Percentiles rank a stretch among this genome's conserved stretches.
phyloP scores from a whole-genome alignment of 1,140 invertebrate genomes.

The Drosophila pseudoananassae region DNA sequence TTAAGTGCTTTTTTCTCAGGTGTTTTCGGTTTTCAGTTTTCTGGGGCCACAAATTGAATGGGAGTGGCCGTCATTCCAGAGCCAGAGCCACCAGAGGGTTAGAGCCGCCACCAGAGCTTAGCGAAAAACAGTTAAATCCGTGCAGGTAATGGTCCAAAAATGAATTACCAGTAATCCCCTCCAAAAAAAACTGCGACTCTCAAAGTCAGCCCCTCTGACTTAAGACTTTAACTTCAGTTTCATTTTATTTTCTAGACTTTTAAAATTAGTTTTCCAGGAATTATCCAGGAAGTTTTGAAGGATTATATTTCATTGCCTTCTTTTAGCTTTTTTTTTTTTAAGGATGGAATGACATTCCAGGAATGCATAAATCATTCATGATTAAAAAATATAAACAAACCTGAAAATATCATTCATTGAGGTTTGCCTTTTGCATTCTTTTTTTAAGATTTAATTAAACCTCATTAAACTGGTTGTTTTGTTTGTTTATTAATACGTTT shows the following conservation, averaged over 20 bases:
- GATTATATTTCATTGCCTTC: slow-evolving; percentile 23
- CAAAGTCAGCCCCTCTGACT: background rate
- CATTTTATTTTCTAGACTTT: background rate
- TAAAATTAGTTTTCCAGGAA: slow-evolving; percentile 42
- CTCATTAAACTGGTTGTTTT: background rate
- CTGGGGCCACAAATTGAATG: background rate
- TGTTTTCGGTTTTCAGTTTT: slow-evolving; percentile 8
- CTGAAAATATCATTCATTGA: too few species aligned
- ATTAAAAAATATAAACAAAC: slow-evolving; percentile 1
- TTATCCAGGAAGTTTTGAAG: slow-evolving; percentile 1
- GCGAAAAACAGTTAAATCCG: slow-evolving; percentile 44
- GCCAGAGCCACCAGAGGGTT: too few species aligned
- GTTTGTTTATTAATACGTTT: background rate
- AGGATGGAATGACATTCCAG: slow-evolving; percentile 28
- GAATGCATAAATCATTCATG: slow-evolving; percentile 5
- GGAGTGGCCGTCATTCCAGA: background rate
- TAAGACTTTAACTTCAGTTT: background rate
- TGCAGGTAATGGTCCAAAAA: slow-evolving; percentile 41
- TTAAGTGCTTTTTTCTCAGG: slow-evolving; percentile 51
- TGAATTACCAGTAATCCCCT: slow-evolving; percentile 10
- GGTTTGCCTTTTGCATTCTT: background rate
- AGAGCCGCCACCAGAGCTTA: background rate
- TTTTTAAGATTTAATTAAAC: background rate
- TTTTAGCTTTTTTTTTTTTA: too few species aligned
- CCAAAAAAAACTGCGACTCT: background rate